Evolutionary conservation across 2,113 vertebrate species (phyloP), one percentile per base, ranked within the genome.

Genomic region (Gallinago jamesoni): DNA sequence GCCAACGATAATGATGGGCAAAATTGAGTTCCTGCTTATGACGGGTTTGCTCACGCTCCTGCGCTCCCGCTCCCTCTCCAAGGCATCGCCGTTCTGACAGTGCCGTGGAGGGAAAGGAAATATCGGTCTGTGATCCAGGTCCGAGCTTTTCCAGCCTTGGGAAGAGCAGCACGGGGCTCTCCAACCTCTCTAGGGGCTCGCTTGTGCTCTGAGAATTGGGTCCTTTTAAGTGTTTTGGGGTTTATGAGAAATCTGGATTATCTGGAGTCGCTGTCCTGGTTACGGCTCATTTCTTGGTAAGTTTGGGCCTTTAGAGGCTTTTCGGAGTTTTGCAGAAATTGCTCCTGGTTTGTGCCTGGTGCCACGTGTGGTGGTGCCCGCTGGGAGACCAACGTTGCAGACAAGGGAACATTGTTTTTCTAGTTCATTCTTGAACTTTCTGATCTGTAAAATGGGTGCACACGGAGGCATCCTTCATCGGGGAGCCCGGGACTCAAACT

Each of bases 51-150:
- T 89, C 41, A 14, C 0, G 0, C 56, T 87, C 64, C 76, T 69
- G 66, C 0, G 8, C 14, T 12, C 75, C 35, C 0, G 0, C 56
- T 91, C n/a, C 14, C 6, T 70, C 56, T 67, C 68, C 10, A 2
- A 68, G 69, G 55, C 37, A 28, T 79, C 0, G 0, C 70, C 0
- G 6, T 15, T 80, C 67, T 24, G 30, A n/a, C 33, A 22, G 53
- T 33, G 69, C 82, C 0, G 0, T 28, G 45, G 27, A 35, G 48
- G 56, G 35, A 56, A 27, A 60, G 67, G 64, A 72, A 25, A 33
- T 33, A 12, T 2, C 22, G 53, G 7, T 48, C 64, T 77, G 39
- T 6, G 6, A 4, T 35, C 33, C 1, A 1, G 21, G 16, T 56
- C 50, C 52, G 73, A 89, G 84, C 33, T 27, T 55, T 57, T 11